These are phyloP conservation scores for Netta rufina DNA, from an alignment of 2,797 vertebrate genomes.

Conservation along the genomic window DNA sequence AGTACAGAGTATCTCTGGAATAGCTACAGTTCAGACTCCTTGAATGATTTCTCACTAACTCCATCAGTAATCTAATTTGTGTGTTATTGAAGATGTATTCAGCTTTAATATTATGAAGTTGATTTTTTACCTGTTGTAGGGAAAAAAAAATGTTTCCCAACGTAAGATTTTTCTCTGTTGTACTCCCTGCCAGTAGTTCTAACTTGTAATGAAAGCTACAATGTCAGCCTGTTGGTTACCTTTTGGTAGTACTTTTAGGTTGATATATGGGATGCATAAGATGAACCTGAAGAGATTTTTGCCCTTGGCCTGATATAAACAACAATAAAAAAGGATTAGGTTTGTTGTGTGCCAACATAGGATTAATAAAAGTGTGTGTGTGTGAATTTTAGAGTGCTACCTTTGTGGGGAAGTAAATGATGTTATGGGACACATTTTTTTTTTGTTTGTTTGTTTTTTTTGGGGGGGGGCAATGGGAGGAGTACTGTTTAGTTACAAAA, in stretches of 20 bases:
- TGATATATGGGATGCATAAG: too few relatives aligned
- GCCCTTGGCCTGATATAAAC: not conserved
- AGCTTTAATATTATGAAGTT: too few relatives aligned
- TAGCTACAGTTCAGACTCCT: not conserved
- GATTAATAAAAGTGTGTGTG: not conserved
- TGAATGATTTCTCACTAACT: not conserved
- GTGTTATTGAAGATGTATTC: not conserved
- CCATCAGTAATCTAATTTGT: too few relatives aligned
- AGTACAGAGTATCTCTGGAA: rapidly evolving
- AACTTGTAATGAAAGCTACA: not conserved
- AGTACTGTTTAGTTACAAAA: not conserved
- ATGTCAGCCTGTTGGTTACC: not conserved
- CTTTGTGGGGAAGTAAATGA: not conserved
- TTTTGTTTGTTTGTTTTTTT: not conserved
- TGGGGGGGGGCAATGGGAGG: too few relatives aligned
- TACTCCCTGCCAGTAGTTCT: too few relatives aligned
- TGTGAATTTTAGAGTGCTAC: not conserved
- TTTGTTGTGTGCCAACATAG: not conserved
- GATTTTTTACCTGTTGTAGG: not conserved
- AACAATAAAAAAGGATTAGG: not conserved
- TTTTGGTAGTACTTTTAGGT: not conserved
- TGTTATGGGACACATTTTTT: not conserved
- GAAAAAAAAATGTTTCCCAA: not conserved
- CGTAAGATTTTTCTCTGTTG: too few relatives aligned
- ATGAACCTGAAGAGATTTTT: not conserved